These are phyloP conservation scores for Torymus tubicola DNA, from an alignment of 2,888 invertebrate genomes.

Conservation along the genomic window DNA sequence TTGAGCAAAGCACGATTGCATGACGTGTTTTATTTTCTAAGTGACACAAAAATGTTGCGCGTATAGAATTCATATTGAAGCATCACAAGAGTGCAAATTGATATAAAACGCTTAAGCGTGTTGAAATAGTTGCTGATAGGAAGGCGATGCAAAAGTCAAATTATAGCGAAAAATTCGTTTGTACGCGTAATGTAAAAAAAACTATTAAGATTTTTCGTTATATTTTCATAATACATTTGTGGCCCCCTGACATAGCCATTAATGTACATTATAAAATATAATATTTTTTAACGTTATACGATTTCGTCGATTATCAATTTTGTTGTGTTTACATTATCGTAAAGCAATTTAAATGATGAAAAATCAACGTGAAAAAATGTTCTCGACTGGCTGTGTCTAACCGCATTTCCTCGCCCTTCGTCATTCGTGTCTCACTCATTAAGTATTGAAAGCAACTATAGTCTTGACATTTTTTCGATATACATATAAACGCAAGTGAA, in stretches of 20 bases:
- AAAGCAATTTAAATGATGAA: conserved; percentile 40
- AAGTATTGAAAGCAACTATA: conserved; percentile 69
- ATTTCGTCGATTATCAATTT: conserved; percentile 33
- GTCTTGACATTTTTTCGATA: conserved; percentile 71
- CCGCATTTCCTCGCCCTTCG: conserved; percentile 60
- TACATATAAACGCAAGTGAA: conserved; percentile 68
- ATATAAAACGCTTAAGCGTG: conserved; percentile 31
- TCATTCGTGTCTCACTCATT: conserved; percentile 68
- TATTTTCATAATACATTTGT: conserved; percentile 50
- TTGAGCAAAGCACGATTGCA: conserved; percentile 41
- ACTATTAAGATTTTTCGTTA: conserved; percentile 46
- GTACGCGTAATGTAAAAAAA: conserved; percentile 24
- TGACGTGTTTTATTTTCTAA: conserved; percentile 35
- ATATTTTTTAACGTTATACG: conserved; percentile 19
- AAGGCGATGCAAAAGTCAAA: conserved; percentile 46
- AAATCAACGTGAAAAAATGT: conserved; percentile 38
- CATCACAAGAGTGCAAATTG: conserved; percentile 42
- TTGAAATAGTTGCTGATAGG: conserved; percentile 21
- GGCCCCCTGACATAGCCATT: conserved; percentile 14
- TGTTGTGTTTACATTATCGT: conserved; percentile 46
- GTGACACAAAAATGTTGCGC: conserved; percentile 38
- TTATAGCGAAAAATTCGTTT: conserved; percentile 37
- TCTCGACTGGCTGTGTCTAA: conserved; percentile 58
- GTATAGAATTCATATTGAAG: conserved; percentile 44
- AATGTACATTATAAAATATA: conserved; percentile 23